Evolutionary conservation across 2,797 vertebrate genomes (phyloP), one percentile per base, ranked within the genome.

Genomic region (Meriones psammophilus): DNA sequence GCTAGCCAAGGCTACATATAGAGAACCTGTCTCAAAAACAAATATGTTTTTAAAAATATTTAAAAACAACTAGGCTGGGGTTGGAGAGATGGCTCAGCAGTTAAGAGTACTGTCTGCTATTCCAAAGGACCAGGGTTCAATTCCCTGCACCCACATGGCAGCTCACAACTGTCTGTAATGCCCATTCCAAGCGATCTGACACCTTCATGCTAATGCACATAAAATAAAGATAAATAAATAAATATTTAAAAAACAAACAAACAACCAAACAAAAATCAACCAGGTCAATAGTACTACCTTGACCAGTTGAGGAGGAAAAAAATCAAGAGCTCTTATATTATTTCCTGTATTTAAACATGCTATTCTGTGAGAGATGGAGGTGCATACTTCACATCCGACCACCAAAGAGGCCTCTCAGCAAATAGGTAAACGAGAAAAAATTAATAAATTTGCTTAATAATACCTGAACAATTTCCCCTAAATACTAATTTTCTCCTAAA

Each of bases 371-470:
- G 86, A 24, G 24, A 74, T 4, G 54, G n/a, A 30, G n/a, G 50
- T 60, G 36, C 15, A 58, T 2, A n/a, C 14, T 26, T 73, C 22
- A 10, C 73, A 56, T 73, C n/a, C n/a, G 0, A 39, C 26, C 24
- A 58, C 8, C 24, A 20, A 56, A 54, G 24, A 30, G 68, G 24
- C 33, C 73, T 80, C 30, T 68, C 76, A 71, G 10, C 8, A 56
- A 77, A 20, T 1, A 62, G 66, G 10, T 46, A 71, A 62, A 62
- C 24, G 42, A 12, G 8, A 60, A 80, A 80, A 26, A 83, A 46
- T 20, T 42, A 86, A 96, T 30, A 85, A 39, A 80, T 73, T 68
- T 93, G n/a, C 13, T 91, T 93, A 95, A 50, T 50, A 76, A 91
- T 54, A 77, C 56, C 33, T 79, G 20, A 84, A 58, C 39, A 42